Percentiles rank a stretch among this genome's conserved stretches.
phyloP scores from a whole-genome alignment of 2,113 vertebrate species.

The Hippopotamus amphibius region DNA sequence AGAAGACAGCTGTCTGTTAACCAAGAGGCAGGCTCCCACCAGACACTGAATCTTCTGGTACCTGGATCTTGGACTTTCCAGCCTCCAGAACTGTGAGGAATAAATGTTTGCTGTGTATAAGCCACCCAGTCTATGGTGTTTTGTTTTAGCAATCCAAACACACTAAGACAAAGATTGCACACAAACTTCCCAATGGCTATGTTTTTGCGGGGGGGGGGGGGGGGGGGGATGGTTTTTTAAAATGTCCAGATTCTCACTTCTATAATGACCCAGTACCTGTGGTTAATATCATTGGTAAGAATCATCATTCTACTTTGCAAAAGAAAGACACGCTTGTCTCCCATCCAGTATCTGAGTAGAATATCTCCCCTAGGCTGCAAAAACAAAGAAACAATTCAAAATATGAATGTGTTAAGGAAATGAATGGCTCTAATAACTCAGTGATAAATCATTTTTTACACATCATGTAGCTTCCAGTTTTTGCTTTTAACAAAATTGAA shows the following conservation, averaged over 20 bases:
- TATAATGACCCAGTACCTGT: background rate
- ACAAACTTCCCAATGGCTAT: background rate
- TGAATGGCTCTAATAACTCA: background rate
- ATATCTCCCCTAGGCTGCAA: background rate
- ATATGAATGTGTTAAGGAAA: background rate
- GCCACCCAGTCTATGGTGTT: background rate
- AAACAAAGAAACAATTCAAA: background rate
- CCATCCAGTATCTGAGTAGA: background rate
- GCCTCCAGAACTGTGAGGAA: background rate
- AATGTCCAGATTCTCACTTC: background rate
- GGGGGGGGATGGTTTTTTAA: background rate
- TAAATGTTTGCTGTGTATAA: background rate
- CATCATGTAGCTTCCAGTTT: background rate
- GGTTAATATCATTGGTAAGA: background rate
- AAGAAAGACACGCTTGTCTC: background rate
- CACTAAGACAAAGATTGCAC: background rate
- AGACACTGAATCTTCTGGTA: background rate
- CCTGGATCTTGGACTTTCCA: background rate
- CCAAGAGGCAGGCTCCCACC: background rate
- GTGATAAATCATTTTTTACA: background rate
- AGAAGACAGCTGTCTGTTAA: background rate
- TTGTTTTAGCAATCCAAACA: background rate
- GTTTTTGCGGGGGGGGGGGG: background rate
- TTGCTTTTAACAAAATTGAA: conserved; percentile 8
- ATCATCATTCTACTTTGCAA: background rate